These are phyloP conservation scores for Hedya salicella DNA, from an alignment of 2,888 invertebrate genomes.

Conservation along the genomic window DNA sequence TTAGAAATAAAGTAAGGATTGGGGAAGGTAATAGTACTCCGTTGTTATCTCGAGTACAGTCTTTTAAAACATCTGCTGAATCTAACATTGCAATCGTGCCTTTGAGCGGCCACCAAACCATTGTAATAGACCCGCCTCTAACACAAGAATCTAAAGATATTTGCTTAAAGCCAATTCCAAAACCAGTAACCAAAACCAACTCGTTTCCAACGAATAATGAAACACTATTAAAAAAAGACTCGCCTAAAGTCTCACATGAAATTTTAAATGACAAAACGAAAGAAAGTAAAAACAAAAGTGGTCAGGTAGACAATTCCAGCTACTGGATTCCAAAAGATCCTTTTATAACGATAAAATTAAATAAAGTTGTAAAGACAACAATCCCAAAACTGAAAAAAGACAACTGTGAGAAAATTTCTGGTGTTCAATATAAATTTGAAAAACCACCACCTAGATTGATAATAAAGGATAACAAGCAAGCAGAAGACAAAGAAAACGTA, in stretches of 20 bases:
- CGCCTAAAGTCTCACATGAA: conserved; percentile 40
- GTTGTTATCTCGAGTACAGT: conserved; percentile 76
- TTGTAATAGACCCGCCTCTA: conserved; percentile 78
- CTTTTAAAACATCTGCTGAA: conserved; percentile 78
- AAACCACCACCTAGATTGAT: conserved; percentile 76
- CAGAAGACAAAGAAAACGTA: conserved; percentile 50
- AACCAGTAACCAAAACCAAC: conserved; percentile 44
- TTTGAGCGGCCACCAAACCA: conserved; percentile 82
- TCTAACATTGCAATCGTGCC: conserved; percentile 80
- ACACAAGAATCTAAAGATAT: conserved; percentile 55
- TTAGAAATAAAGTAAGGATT: conserved; percentile 54
- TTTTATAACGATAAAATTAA: conserved; percentile 79
- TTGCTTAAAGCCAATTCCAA: conserved; percentile 12
- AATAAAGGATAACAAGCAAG: conserved; percentile 70
- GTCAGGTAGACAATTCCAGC: conserved; percentile 65
- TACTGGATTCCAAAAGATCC: conserved; percentile 70
- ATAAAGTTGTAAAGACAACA: conserved; percentile 77
- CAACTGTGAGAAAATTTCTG: conserved; percentile 66
- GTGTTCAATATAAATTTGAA: conserved; percentile 68
- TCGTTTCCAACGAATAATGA: conserved; percentile 44
- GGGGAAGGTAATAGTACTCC: conserved; percentile 64
- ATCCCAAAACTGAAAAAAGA: conserved; percentile 75
- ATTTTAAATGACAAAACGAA: conserved; percentile 51
- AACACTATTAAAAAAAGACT: conserved; percentile 31
- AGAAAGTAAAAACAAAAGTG: conserved; percentile 51